Percentiles rank a stretch among this genome's conserved stretches.
Conservation (phyloP, 2,113 vertebrate species). For the Grammomys surdaster region DNA sequence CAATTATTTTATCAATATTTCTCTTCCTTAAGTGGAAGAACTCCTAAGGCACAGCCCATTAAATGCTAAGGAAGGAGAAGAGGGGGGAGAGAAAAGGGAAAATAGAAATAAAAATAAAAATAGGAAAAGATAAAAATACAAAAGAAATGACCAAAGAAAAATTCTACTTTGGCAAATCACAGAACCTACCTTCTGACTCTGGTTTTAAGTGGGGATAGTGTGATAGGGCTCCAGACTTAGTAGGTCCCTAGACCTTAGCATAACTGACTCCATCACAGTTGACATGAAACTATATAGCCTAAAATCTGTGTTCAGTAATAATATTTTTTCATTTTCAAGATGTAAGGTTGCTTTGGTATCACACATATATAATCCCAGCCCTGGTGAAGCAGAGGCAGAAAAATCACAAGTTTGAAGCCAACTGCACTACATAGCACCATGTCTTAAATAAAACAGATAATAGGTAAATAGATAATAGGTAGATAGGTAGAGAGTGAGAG, state of each 20-base stretch:
- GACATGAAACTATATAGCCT: no score
- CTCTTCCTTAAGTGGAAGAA: not conserved
- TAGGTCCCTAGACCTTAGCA: not conserved
- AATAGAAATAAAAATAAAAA: not conserved
- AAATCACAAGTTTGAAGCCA: not conserved
- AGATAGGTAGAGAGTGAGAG: not conserved
- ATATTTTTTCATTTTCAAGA: not conserved
- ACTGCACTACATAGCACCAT: not conserved
- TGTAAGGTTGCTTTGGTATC: not conserved
- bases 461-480: not conserved
- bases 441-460: not conserved
- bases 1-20: not conserved
- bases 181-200: not conserved
- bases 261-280: not conserved
- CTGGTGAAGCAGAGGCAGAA: no score
- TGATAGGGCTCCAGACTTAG: not conserved
- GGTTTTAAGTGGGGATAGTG: not conserved
- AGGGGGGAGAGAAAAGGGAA: no score
- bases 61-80: not conserved
- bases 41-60: not conserved
- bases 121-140: not conserved
- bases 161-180: not conserved
- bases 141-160: no score
- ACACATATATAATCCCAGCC: not conserved
- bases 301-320: not conserved